phyloP scores from a whole-genome alignment of 2,888 invertebrate species.

The Pseudolycoriella hygida region DNA sequence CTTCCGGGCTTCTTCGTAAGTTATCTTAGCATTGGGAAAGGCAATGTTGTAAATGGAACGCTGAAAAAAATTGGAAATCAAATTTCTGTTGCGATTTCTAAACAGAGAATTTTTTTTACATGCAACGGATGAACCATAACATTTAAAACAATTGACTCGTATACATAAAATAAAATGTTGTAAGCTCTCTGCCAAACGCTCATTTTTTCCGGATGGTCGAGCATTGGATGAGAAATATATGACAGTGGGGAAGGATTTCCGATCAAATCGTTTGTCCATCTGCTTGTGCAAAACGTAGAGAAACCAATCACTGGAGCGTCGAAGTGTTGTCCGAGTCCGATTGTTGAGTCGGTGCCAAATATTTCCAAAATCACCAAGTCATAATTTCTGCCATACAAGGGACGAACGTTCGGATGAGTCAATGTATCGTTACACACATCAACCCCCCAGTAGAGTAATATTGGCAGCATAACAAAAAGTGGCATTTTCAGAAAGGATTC shows the following conservation, averaged over 20 bases:
- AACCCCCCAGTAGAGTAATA: no score
- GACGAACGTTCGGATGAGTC: not conserved
- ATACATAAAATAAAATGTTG: not conserved
- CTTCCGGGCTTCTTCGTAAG: not conserved
- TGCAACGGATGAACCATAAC: not conserved
- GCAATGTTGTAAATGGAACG: not conserved
- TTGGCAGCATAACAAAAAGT: no score
- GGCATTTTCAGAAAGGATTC: no score
- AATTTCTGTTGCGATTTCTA: no score
- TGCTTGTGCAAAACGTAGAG: conserved; percentile 1
- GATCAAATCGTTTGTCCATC: conserved; percentile 4
- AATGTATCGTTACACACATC: not conserved
- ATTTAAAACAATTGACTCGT: not conserved
- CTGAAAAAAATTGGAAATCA: not conserved
- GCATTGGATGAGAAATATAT: not conserved
- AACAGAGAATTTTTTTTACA: no score
- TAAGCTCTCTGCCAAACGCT: not conserved
- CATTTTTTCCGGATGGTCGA: not conserved
- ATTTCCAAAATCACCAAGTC: conserved; percentile 14
- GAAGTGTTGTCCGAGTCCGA: conserved; percentile 14
- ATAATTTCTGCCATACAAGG: not conserved
- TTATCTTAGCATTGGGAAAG: not conserved
- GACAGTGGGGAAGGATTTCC: not conserved
- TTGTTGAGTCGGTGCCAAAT: conserved; percentile 14
- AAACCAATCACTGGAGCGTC: conserved; percentile 14